Evolutionary conservation across 2,888 invertebrate species (phyloP), one percentile per base, ranked within the genome.

Genomic region (Beris morrisii): DNA sequence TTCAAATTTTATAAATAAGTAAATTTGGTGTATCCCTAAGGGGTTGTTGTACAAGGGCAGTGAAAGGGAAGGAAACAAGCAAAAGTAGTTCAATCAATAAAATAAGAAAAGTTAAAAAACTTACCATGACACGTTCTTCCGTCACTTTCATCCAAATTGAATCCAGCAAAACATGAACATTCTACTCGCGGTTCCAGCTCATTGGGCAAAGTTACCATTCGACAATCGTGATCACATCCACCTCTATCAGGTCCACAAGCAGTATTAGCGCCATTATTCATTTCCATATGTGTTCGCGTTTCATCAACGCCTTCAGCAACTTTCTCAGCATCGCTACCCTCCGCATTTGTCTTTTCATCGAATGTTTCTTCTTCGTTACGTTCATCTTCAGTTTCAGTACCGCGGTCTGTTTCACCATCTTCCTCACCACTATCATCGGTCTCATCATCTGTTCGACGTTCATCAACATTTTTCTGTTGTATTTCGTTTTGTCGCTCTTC

Each of bases 181-280:
- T 75, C 73, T 7, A 77, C 70, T 28, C 76, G 74, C n/a, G 78
- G 76, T 44, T 78, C 77, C 66, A 77, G 75, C 66, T 81, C 79
- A 9, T 76, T 76, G 0, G 78, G 76, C 63, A 76, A 79, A 5
- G 81, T 70, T 15, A 79, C 70, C 53, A 82, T 76, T 56, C 76
- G 73, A 68, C 83, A 83, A 43, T 79, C 81, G 52, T 86, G 85
- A 55, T 83, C 81, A 73, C 86, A 86, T 5, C 81, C 82, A 9
- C 81, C 82, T 48, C 76, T 77, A 67, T 82, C 80, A 30, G 76
- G 69, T 6, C 78, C 81, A 73, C 84, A 84, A 45, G 72, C 71
- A 7, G 45, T 44, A n/a, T 12, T 15, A 22, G 38, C 38, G 13
- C 5, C 6, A 7, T 15, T 15, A 12, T 28, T 48, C 1, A 61